Evolutionary conservation across 1,140 invertebrate species (phyloP), one percentile per base, ranked within the genome.

Genomic region (Vollenhovia emeryi): DNA sequence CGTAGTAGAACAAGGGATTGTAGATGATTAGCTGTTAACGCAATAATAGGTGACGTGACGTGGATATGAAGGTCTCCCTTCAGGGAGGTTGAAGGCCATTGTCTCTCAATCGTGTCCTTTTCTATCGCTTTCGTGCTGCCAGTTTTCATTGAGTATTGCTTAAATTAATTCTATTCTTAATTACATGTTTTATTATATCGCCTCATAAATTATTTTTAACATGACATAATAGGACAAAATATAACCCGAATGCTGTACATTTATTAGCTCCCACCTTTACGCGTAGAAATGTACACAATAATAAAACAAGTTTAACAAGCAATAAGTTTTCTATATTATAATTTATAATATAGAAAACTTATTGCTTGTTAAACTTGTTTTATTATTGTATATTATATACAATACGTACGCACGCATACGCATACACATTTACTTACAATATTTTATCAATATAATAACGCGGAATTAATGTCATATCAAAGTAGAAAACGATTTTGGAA

Each of bases 21-120:
- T 43, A 33, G 50, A 64, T 88, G 90, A 92, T 92, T 92, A 92
- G 91, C 90, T 87, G 89, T 92, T 92, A 92, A 90, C 89, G 73
- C 80, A 74, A 92, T 90, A 91, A 90, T 91, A 89, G 91, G 43
- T 76, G 85, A 87, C 80, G 75, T 86, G 89, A 89, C 89, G 84
- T 87, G 82, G 79, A 80, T 90, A 87, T 82, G 62, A 62, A 71
- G 68, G 68, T 60, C 71, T 66, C 78, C 73, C 76, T 75, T 69
- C 13, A 24, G 55, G 15, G 18, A 62, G 15, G 40, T 69, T 68
- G 71, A 79, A 87, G 80, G 33, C 75, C 55, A 90, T 90, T 90
- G 76, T 90, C 89, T 90, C 80, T 64, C 69, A 62, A 90, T 89
- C 48, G 50, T 57, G 73, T 87, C 68, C 79, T 89, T 89, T 74